phyloP scores from a whole-genome alignment of 2,113 vertebrate genomes.

The Chionodraco myersi region DNA sequence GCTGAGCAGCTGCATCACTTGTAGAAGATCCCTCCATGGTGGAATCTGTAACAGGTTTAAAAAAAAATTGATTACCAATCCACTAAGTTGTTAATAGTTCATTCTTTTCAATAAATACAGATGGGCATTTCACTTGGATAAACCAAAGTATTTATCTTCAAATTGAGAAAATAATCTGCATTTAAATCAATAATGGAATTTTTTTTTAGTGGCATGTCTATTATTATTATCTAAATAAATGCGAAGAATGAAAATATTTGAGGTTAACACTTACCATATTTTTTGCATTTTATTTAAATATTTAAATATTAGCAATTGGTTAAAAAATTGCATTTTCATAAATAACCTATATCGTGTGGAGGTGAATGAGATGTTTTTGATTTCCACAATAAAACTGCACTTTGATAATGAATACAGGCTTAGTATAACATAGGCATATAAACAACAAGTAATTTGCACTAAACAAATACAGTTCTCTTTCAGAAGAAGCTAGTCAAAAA shows the following conservation, averaged over 20 bases:
- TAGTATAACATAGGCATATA: neutral
- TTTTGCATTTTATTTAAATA: neutral
- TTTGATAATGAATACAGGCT: neutral
- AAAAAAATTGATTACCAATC: neutral
- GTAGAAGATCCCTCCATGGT: constrained; percentile 76
- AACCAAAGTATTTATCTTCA: no score
- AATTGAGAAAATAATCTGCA: neutral
- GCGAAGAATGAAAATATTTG: no score
- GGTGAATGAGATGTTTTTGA: no score
- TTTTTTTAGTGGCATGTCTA: neutral
- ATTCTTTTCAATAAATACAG: neutral
- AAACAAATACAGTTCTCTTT: neutral
- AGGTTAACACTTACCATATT: no score
- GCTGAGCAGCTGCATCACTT: constrained; percentile 48
- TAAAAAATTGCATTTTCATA: no score
- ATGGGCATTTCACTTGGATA: neutral
- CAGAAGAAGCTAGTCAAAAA: neutral
- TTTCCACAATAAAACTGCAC: neutral
- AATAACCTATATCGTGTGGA: no score
- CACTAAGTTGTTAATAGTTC: neutral
- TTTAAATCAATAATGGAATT: neutral
- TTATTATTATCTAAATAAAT: no score
- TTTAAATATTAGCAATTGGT: neutral
- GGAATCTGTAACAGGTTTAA: constrained; percentile 36
- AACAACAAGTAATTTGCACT: neutral